Base-by-base conservation (phyloP, 2,888 invertebrate genomes). In the Abscondita cerata region DNA sequence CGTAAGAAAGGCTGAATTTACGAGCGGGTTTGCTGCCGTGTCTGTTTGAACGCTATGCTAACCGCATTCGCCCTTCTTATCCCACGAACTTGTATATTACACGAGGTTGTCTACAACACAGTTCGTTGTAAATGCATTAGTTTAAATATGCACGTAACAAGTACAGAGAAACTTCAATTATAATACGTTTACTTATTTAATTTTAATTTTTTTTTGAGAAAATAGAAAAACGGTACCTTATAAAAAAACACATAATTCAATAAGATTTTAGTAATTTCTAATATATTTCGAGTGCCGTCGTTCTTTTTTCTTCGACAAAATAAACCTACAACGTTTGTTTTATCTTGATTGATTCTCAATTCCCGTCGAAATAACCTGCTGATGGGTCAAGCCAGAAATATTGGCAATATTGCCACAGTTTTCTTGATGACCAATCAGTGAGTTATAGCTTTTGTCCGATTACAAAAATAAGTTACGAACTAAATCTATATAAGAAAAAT, bases 1-100 rank as follows among this genome's bases (percentile, higher is more conserved):
- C 76, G 77, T 78, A 77, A 77, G 78, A 75, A 77, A 77, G 77
- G 73, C 75, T 73, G 77, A 79, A 78, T 79, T 79, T 79, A 79
- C 78, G 77, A 78, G 72, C 75, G 75, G 69, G 67, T 68, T 70
- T 73, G 74, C 74, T 73, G 72, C 74, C 73, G 72, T 73, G 75
- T 76, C 75, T 74, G 75, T 73, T 75, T 74, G 76, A 76, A 73
- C 73, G 73, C 73, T 72, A 68, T 71, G 72, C 74, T 72, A 72
- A 73, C 74, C 68, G 68, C 69, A 70, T 52, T 64, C 53, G 55
- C 64, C 64, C 64, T 59, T 64, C 64, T 59, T 64, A 64, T 59
- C 56, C 64, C 59, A 59, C 64, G 59, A 59, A 59, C 59, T 64
- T 64, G 64, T 64, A 64, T 64, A 64, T 64, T 60, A 56, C 60